Conservation (phyloP, 2,113 vertebrate species). For the Craseonycteris thonglongyai region DNA sequence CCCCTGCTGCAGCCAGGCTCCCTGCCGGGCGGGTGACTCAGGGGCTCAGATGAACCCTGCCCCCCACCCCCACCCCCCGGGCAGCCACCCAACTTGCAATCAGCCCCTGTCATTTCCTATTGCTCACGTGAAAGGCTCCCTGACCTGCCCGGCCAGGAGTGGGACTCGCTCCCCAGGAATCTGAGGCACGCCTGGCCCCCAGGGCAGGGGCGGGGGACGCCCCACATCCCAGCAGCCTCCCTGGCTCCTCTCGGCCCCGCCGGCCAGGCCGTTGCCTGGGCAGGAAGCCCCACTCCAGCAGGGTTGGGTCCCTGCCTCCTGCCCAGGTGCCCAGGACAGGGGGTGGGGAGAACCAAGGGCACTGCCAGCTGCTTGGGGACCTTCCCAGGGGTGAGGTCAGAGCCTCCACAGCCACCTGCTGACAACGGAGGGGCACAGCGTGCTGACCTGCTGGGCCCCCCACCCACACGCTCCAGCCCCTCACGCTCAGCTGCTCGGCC, state of each 20-base stretch:
- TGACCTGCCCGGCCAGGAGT: conserved; percentile 61
- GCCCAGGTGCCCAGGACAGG: neutral
- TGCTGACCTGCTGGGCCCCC: conserved; percentile 29
- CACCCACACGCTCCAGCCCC: no score
- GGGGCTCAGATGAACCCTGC: neutral
- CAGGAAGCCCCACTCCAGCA: neutral
- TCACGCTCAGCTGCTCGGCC: no score
- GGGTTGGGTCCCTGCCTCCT: neutral
- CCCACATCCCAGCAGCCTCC: neutral
- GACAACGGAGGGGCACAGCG: neutral
- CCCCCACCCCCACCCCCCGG: no score
- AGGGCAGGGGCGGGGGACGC: neutral
- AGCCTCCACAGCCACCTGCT: conserved; percentile 53
- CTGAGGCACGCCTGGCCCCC: conserved; percentile 50
- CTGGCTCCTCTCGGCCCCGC: neutral
- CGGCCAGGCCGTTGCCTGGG: neutral
- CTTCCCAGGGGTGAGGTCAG: conserved; percentile 37
- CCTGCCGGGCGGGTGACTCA: no score
- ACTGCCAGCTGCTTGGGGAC: conserved; percentile 52
- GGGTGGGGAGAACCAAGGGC: conserved; percentile 36
- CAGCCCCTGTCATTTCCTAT: conserved; percentile 68
- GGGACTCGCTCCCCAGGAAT: conserved; percentile 63
- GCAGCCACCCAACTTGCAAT: neutral
- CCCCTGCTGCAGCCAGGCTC: no score
- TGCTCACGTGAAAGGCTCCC: conserved; percentile 60